phyloP scores from a whole-genome alignment of 2,888 invertebrate species.

The Rhagonycha fulva region DNA sequence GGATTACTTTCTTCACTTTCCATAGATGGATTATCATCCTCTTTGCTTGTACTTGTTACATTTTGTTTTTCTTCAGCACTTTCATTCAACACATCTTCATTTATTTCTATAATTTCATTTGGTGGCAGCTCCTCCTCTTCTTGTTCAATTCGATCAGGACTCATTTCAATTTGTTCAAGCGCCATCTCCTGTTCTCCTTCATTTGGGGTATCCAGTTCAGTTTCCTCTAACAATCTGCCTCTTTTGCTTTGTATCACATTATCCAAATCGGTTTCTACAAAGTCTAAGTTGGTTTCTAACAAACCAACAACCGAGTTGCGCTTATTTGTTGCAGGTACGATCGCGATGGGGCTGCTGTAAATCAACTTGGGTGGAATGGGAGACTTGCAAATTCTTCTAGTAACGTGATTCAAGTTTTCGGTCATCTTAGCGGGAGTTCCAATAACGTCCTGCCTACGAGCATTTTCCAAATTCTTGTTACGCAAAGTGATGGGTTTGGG shows the following conservation, averaged over 20 bases:
- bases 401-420: not conserved
- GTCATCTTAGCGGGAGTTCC: slow-evolving; percentile 5
- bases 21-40: not conserved
- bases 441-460: not conserved
- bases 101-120: not conserved
- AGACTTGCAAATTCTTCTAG: slow-evolving; percentile 17
- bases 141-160: not conserved
- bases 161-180: not conserved
- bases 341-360: slow-evolving; percentile 44
- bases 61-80: not conserved
- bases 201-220: not conserved
- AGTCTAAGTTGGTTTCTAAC: slow-evolving; percentile 67
- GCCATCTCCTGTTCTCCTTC: not conserved
- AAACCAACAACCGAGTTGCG: slow-evolving; percentile 56
- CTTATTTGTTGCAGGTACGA: slow-evolving; percentile 47
- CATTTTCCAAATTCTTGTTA: slow-evolving; percentile 50
- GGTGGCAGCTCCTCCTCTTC: not conserved
- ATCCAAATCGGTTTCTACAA: slow-evolving; percentile 58
- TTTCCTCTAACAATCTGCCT: not conserved
- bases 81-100: not conserved
- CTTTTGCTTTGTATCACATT: slow-evolving; percentile 36
- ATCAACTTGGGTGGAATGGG: slow-evolving; percentile 47
- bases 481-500: slow-evolving; percentile 30
- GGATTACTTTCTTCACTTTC: not conserved
- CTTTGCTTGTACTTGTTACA: not conserved